phyloP scores from a whole-genome alignment of 2,797 vertebrate genomes.

The Acanthis flammea region DNA sequence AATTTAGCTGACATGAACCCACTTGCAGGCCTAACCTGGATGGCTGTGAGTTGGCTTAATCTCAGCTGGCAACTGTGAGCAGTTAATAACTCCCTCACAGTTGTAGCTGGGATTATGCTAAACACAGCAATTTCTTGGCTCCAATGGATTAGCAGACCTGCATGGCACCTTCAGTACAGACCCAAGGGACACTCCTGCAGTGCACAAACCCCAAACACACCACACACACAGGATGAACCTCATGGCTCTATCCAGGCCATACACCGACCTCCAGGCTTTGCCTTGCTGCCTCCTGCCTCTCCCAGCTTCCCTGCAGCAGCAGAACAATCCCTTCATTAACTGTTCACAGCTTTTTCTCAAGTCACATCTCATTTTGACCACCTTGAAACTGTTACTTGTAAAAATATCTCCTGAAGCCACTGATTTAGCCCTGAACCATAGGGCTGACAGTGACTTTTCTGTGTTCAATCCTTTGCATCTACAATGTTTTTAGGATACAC shows the following conservation, averaged over 20 bases:
- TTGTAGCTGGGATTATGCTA: conserved; percentile 96
- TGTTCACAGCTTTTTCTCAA: neutral
- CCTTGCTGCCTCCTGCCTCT: neutral
- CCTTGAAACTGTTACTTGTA: neutral
- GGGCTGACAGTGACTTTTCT: neutral
- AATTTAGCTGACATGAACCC: conserved; percentile 56
- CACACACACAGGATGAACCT: neutral
- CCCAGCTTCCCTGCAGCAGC: neutral
- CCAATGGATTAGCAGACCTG: conserved; percentile 77
- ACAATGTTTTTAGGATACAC: neutral
- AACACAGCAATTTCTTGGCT: conserved; percentile 84
- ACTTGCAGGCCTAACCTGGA: conserved; percentile 72
- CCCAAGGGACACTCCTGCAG: neutral
- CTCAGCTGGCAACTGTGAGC: conserved; percentile 99
- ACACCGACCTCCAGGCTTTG: neutral
- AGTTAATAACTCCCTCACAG: conserved; percentile 89
- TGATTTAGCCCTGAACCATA: neutral
- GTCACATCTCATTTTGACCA: neutral
- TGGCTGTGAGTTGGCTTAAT: conserved; percentile 95
- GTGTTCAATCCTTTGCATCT: neutral
- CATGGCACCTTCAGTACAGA: conserved; percentile 46
- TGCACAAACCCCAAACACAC: neutral
- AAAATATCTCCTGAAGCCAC: neutral
- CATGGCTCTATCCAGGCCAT: neutral
- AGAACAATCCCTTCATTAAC: neutral